Evolutionary conservation across 2,888 invertebrate species (phyloP).

Genomic region (Phengaris arion): DNA sequence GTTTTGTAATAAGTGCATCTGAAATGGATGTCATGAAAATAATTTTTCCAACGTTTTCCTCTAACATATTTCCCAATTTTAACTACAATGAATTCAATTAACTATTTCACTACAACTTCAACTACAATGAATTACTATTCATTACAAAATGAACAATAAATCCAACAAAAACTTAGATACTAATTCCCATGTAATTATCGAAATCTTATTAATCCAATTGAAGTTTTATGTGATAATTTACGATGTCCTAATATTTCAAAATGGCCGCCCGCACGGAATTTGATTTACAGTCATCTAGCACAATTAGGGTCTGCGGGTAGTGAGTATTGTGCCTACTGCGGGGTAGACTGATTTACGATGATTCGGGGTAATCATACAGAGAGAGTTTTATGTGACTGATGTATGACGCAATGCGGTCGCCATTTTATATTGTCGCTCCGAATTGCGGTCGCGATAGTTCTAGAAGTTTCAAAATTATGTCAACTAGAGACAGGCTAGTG

Average conservation of each 20-base stretch:
- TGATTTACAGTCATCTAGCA: conserved; percentile 70
- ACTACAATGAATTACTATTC: not conserved
- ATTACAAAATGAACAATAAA: conserved; percentile 2
- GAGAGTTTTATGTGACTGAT: conserved; percentile 59
- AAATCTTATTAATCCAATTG: conserved; percentile 24
- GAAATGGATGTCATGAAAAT: no score
- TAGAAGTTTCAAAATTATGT: conserved; percentile 11
- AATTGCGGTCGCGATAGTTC: conserved; percentile 46
- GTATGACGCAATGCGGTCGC: conserved; percentile 56
- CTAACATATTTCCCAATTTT: not conserved
- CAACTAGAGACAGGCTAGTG: not conserved
- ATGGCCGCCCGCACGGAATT: conserved; percentile 64
- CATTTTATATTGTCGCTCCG: conserved; percentile 56
- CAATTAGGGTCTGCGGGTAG: conserved; percentile 63
- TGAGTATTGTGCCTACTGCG: conserved; percentile 54
- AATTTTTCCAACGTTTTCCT: no score
- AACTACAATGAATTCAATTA: not conserved
- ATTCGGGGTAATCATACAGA: conserved; percentile 67
- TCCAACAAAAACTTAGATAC: conserved; percentile 22
- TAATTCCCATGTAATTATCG: conserved; percentile 22
- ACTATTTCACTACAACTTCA: not conserved
- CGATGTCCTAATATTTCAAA: conserved; percentile 50
- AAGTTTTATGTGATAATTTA: conserved; percentile 46
- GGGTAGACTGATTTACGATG: conserved; percentile 72
- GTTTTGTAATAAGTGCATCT: no score